Evolutionary conservation across 2,797 vertebrate species (phyloP), one percentile per base, ranked within the genome.

Genomic region (Allobates femoralis): DNA sequence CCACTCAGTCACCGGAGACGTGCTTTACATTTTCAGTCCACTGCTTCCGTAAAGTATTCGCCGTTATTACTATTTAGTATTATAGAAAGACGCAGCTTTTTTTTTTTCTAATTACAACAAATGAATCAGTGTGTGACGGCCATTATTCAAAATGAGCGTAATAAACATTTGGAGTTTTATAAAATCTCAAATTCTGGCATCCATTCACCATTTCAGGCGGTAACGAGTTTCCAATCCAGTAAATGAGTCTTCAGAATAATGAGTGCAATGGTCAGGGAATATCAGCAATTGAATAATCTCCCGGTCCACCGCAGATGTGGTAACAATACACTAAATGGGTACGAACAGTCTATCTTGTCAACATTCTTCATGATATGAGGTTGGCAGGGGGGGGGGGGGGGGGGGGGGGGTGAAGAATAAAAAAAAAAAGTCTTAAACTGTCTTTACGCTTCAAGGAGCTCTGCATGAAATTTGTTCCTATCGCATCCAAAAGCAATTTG

Each of bases 401-500:
- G n/a, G n/a, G n/a, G n/a, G n/a, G n/a, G n/a, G n/a, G n/a, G n/a
- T n/a, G n/a, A n/a, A 32, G 26, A 16, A 16, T 34, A 76, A 64
- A 32, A 15, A 62, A 51, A 50, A 83, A 76, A 77, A 76, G 46
- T 19, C 32, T 26, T 51, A 69, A 55, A 71, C 19, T 32, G 62
- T 23, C 56, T 77, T 77, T 76, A 84, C 51, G 73, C 73, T 84
- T 66, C 37, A 55, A 77, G 58, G 41, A 64, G 32, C 81, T 53
- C 58, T 84, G 83, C 69, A 71, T 76, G 56, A 76, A 84, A 77
- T 77, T 64, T 84, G 73, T 58, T 76, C 73, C 26, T 75, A n/a
- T 28, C 75, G 69, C 69, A 64, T 62, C 69, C 73, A 77, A 62
- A 76, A 76, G 73, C 83, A 84, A 84, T 84, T 84, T 84, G 56